These are phyloP conservation scores for Eupithecia abbreviata DNA, from an alignment of 2,888 invertebrate genomes.

Conservation along the genomic window DNA sequence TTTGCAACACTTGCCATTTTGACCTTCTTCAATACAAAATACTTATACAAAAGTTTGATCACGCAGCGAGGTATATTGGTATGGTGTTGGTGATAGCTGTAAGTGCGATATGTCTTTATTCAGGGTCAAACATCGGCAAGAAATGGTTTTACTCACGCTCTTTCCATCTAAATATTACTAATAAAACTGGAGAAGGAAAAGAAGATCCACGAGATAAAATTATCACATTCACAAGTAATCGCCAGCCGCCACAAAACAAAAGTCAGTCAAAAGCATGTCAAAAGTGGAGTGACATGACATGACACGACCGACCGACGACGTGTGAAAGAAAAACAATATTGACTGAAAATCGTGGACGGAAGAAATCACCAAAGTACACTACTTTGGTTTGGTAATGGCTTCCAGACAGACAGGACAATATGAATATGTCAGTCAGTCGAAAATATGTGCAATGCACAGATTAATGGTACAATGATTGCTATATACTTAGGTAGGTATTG, in stretches of 20 bases:
- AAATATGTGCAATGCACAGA: no score
- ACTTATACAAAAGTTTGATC: conserved; percentile 7
- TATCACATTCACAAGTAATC: background rate
- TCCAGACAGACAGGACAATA: no score
- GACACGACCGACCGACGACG: no score
- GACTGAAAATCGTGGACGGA: no score
- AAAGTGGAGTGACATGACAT: no score
- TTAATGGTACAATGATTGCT: no score
- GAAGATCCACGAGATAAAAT: background rate
- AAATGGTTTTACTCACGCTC: background rate
- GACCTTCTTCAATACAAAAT: conserved; percentile 32
- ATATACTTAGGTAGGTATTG: no score
- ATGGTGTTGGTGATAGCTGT: conserved; percentile 1
- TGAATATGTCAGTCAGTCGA: no score
- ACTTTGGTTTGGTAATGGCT: no score
- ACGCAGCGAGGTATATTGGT: conserved; percentile 13
- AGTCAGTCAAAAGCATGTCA: no score
- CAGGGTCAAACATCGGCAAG: background rate
- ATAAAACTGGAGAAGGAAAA: background rate
- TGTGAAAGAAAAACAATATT: no score
- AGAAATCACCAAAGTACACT: no score
- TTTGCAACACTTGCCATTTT: conserved; percentile 66
- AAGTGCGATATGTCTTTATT: conserved; percentile 7
- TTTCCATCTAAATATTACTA: background rate
- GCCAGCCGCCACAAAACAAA: background rate